Conservation (phyloP, 1,140 invertebrate genomes). For the Drosophila tsacasi region DNA sequence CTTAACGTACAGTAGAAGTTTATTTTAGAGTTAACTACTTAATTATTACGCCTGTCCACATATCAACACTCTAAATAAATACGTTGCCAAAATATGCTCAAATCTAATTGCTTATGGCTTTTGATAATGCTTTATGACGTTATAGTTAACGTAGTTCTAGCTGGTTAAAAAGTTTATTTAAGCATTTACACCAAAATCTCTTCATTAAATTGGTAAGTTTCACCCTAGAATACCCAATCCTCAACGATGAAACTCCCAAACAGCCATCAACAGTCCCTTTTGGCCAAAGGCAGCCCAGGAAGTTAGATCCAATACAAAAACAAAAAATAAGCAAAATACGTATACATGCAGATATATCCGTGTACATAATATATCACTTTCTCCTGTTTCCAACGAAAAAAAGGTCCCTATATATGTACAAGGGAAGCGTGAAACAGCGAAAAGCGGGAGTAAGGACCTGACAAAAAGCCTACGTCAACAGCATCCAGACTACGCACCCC, state of each 20-base stretch:
- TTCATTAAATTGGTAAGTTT: constrained; percentile 14
- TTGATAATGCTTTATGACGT: not conserved
- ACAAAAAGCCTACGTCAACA: constrained; percentile 37
- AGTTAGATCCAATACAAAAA: not conserved
- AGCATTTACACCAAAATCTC: not conserved
- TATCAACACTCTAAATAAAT: not conserved
- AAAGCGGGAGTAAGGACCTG: constrained; percentile 19
- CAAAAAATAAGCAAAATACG: constrained; percentile 3
- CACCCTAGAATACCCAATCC: not conserved
- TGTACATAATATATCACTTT: constrained; percentile 64
- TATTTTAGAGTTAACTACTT: not conserved
- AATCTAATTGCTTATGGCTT: not conserved
- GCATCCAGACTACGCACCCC: constrained; percentile 32
- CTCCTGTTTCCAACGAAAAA: constrained; percentile 14
- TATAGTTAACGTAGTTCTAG: no score
- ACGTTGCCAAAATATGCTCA: not conserved
- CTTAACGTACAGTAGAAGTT: not conserved
- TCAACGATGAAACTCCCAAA: constrained; percentile 20
- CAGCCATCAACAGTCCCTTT: constrained; percentile 62
- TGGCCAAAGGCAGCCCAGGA: constrained; percentile 15
- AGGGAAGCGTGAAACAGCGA: not conserved
- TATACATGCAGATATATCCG: not conserved
- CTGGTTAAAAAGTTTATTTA: not conserved
- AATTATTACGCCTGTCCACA: not conserved
- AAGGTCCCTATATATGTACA: constrained; percentile 17